Evolutionary conservation across 1,140 invertebrate genomes (phyloP).

Genomic region (Solenopsis fugax): DNA sequence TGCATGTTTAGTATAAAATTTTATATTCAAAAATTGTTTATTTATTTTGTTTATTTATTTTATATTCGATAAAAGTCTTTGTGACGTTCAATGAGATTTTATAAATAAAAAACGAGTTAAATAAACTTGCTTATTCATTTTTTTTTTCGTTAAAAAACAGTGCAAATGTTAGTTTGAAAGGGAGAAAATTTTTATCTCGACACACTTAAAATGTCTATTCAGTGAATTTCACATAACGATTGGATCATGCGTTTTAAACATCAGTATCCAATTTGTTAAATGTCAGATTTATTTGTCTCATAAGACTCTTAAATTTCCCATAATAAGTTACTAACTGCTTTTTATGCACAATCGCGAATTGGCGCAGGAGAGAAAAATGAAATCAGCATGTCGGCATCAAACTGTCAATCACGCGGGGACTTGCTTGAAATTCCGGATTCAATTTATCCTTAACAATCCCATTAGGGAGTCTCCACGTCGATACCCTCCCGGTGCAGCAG

Average conservation of each 20-base stretch:
- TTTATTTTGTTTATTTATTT: background rate
- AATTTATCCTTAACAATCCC: slow-evolving; percentile 63
- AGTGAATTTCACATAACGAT: background rate
- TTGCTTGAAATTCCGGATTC: slow-evolving; percentile 48
- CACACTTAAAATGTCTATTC: background rate
- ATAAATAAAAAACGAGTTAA: background rate
- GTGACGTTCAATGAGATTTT: background rate
- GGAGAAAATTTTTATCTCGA: background rate
- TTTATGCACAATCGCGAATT: background rate
- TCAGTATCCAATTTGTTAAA: background rate
- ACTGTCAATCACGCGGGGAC: slow-evolving; percentile 41
- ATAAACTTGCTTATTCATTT: background rate
- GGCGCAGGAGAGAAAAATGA: background rate
- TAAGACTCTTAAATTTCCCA: background rate
- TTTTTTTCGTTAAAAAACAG: background rate
- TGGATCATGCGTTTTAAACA: background rate
- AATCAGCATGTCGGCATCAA: slow-evolving; percentile 35
- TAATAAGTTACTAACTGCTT: slow-evolving; percentile 9
- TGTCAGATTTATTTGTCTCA: background rate
- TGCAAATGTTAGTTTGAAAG: background rate
- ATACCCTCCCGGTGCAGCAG: background rate
- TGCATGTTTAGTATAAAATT: background rate
- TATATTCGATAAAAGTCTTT: background rate
- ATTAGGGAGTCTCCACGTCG: slow-evolving; percentile 46
- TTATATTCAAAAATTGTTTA: background rate